phyloP scores from a whole-genome alignment of 2,888 invertebrate species.

The Stramonita haemastoma region DNA sequence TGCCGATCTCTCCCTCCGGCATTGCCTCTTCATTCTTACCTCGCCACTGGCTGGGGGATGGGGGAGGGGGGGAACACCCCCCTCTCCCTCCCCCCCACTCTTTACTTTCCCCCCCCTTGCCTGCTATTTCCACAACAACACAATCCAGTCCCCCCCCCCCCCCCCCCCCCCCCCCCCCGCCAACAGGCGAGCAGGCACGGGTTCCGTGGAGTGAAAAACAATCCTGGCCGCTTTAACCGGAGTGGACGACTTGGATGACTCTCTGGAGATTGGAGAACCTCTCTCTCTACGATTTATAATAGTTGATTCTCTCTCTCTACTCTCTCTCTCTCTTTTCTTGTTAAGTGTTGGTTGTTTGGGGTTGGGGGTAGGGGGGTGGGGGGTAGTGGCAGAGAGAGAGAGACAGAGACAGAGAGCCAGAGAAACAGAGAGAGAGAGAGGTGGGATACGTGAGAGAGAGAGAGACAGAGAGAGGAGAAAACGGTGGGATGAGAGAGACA shows the following conservation, averaged over 20 bases:
- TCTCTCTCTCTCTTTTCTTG: too few relatives aligned
- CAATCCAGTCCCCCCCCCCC: neutral
- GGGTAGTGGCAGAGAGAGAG: too few relatives aligned
- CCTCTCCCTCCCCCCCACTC: neutral
- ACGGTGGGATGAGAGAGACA: too few relatives aligned
- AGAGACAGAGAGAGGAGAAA: too few relatives aligned
- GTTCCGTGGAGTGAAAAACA: neutral
- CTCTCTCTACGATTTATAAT: neutral
- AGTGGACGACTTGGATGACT: neutral
- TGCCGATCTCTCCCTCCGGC: neutral
- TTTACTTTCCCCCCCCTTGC: too few relatives aligned
- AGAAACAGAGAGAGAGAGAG: too few relatives aligned
- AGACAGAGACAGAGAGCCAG: too few relatives aligned
- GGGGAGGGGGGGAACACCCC: too few relatives aligned
- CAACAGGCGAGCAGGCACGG: neutral
- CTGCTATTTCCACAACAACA: too few relatives aligned
- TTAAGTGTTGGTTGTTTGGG: too few relatives aligned
- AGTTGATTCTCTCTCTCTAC: neutral
- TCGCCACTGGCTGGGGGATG: neutral
- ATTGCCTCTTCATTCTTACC: neutral
- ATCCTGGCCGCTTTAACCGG: neutral
- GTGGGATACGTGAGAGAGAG: too few relatives aligned
- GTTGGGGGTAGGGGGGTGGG: too few relatives aligned
- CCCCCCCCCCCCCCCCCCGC: neutral
- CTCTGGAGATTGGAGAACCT: neutral